Conservation (phyloP, 2,888 invertebrate genomes). For the Parnassius apollo region DNA sequence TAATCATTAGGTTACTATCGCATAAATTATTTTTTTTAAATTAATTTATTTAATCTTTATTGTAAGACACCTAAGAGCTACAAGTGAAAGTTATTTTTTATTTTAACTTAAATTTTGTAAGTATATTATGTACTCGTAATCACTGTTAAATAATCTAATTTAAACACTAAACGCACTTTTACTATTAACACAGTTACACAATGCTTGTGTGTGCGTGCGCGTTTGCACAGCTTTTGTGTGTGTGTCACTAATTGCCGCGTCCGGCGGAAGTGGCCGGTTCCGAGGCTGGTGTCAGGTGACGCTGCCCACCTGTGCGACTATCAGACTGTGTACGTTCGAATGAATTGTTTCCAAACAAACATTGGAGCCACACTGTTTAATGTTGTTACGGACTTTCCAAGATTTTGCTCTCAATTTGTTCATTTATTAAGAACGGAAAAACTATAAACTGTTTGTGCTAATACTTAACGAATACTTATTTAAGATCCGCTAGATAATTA, state of each 20-base stretch:
- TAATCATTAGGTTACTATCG: too few relatives aligned
- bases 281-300: constrained; percentile 74
- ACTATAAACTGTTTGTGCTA: too few relatives aligned
- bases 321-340: constrained; percentile 31
- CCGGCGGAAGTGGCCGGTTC: constrained; percentile 80
- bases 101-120: too few relatives aligned
- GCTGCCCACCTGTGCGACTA: constrained; percentile 57
- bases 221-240: constrained; percentile 50
- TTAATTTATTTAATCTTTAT: too few relatives aligned
- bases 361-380: constrained; percentile 17
- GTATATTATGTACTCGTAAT: too few relatives aligned
- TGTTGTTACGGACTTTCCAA: constrained; percentile 2
- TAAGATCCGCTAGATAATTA: too few relatives aligned
- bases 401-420: constrained; percentile 2
- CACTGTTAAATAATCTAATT: constrained; percentile 1
- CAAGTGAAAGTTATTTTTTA: too few relatives aligned
- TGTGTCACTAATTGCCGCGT: constrained; percentile 76
- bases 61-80: too few relatives aligned
- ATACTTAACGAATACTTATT: too few relatives aligned
- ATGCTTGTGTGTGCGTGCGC: constrained; percentile 41
- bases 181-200: constrained; percentile 28
- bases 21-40: too few relatives aligned
- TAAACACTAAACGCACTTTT: constrained; percentile 4
- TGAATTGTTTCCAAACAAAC: constrained; percentile 26
- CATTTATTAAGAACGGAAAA: neutral